A percentile compares a stretch with the other conserved stretches of the same genome.
Evolutionary conservation across 2,888 invertebrate genomes (phyloP).

Genomic region (Napeogenes sylphis): DNA sequence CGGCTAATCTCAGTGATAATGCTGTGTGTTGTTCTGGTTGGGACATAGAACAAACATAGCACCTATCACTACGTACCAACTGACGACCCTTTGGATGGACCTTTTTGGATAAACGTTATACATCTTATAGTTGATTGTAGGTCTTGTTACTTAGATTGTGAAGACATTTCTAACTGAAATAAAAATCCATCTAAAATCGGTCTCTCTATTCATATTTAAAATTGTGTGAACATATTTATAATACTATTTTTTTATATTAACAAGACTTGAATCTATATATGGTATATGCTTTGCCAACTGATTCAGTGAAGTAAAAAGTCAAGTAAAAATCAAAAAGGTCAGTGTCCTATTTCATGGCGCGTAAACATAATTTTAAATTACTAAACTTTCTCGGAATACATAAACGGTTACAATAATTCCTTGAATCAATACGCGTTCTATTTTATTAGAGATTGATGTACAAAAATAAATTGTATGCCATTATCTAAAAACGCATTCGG

Average conservation of each 20-base stretch:
- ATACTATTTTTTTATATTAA: too few species aligned
- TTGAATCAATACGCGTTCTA: constrained; percentile 26
- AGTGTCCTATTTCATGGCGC: constrained; percentile 20
- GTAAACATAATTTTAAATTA: constrained; percentile 42
- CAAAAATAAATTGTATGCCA: constrained; percentile 28
- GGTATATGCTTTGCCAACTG: too few species aligned
- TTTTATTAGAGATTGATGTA: constrained; percentile 25
- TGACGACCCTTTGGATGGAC: neutral
- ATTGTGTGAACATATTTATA: too few species aligned
- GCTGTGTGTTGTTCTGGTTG: constrained; percentile 21
- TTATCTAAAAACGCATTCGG: constrained; percentile 24
- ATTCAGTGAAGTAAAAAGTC: too few species aligned
- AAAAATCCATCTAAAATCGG: too few species aligned
- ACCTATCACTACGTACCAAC: neutral
- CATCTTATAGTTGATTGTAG: too few species aligned
- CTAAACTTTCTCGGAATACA: constrained; percentile 22
- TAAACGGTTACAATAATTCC: constrained; percentile 26
- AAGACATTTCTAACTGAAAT: too few species aligned
- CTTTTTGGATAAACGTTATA: too few species aligned
- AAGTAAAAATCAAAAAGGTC: neutral
- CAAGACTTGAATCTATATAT: too few species aligned
- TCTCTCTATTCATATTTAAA: too few species aligned
- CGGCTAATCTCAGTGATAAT: constrained; percentile 43
- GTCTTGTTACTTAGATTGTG: too few species aligned
- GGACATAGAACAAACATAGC: constrained; percentile 29